Percentiles rank a stretch among this genome's conserved stretches.
phyloP scores from a whole-genome alignment of 2,797 vertebrate genomes.

The Anas bernieri region DNA sequence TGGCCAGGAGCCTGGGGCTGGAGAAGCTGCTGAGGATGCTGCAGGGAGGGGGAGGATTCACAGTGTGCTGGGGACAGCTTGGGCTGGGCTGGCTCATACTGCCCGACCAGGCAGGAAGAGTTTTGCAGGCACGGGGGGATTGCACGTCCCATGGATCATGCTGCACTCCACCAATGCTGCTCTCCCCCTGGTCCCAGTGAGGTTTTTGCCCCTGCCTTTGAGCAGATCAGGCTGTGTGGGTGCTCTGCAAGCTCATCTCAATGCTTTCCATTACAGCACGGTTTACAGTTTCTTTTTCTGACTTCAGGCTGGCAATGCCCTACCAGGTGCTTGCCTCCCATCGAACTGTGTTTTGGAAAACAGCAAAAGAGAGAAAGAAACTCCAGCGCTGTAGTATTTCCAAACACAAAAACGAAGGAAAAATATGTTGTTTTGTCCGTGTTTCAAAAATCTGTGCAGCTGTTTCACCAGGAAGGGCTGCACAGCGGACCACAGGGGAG shows the following conservation, averaged over 20 bases:
- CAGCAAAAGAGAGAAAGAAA: background rate
- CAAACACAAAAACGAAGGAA: accelerated
- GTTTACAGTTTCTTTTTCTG: background rate
- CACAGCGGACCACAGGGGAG: accelerated
- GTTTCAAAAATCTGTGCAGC: background rate
- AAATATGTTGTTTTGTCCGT: accelerated
- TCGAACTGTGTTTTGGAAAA: background rate
- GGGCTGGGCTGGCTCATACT: background rate
- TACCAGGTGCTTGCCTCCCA: background rate
- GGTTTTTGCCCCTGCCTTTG: background rate
- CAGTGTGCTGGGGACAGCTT: accelerated
- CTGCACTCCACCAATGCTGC: background rate
- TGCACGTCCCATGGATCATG: background rate
- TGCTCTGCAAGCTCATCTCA: accelerated
- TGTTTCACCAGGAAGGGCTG: background rate
- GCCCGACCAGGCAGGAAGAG: background rate
- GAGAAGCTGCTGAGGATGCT: background rate
- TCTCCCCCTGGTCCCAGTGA: background rate
- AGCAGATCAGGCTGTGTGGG: too few relatives aligned
- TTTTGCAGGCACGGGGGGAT: too few relatives aligned
- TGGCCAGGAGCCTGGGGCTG: background rate
- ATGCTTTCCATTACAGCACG: background rate
- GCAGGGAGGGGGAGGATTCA: background rate
- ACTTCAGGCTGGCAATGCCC: background rate
- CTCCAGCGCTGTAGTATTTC: background rate